Evolutionary conservation across 2,888 invertebrate species (phyloP), one percentile per base, ranked within the genome.

Genomic region (Philhelius pedissequus): DNA sequence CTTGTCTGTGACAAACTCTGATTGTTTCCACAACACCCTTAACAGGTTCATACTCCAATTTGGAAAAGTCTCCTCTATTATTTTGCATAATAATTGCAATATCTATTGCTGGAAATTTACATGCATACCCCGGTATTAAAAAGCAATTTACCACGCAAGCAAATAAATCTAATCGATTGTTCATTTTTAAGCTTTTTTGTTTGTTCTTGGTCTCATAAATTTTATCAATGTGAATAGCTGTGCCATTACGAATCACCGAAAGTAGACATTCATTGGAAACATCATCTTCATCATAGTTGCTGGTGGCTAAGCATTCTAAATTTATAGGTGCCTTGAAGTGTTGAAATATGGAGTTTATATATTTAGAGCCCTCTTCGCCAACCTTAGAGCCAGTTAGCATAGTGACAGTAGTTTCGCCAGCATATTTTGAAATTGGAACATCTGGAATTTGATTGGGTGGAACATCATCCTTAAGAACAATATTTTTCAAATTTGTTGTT

Each of bases 21-120:
- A 90, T 54, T 3, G 90, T 89, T 78, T 90, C 89, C n/a, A 90
- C 89, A 4, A 90, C 87, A 1, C 90, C 90, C 13, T 86, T 78
- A 0, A 90, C 89, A 3, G 90, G 90, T 1, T 89, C 88, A 25
- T 90, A 90, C 71, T 90, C 90, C 66, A 90, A 43, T 25, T 90
- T 89, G 3, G 88, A 80, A 68, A 87, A 89, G 69, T 88, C 88
- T 7, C 89, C 90, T 77, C 86, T 87, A 58, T 89, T 89, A 75
- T 90, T 90, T 48, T 90, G 88, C 27, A 87, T 87, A 4, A 90
- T 13, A 38, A n/a, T 38, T 13, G 38, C 38, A n/a, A 38, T 38
- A 38, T 38, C 38, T 38, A 38, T 2, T 5, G n/a, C 0, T 38
- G 38, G 3, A 38, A 2, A 38, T 38, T 38, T 38, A 38, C 86